A percentile compares a stretch with the other conserved stretches of the same genome.
These are phyloP conservation scores for Caenorhabditis drosophilae DNA, from an alignment of 2,888 invertebrate genomes.

Conservation along the genomic window DNA sequence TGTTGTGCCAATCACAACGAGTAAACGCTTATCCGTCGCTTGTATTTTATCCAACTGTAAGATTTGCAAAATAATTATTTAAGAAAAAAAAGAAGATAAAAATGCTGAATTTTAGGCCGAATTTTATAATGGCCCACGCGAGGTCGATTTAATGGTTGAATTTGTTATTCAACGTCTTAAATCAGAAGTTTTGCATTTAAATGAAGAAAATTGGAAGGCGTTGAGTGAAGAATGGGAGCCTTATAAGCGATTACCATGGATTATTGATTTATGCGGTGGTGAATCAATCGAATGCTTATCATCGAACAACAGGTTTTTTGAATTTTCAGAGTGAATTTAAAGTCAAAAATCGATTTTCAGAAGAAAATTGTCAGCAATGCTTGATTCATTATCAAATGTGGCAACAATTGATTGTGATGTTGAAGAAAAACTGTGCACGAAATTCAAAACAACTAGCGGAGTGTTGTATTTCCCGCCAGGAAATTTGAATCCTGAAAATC, in stretches of 20 bases:
- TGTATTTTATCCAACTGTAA: constrained; percentile 76
- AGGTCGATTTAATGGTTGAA: constrained; percentile 75
- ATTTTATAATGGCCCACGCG: constrained; percentile 76
- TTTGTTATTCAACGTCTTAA: constrained; percentile 76
- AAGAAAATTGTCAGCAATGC: constrained; percentile 77
- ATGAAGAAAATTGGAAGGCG: constrained; percentile 50
- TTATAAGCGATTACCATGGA: constrained; percentile 72
- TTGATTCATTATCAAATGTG: constrained; percentile 74
- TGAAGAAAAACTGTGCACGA: constrained; percentile 72
- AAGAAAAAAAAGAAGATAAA: not conserved
- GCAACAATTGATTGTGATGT: constrained; percentile 73
- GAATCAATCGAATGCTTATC: constrained; percentile 47
- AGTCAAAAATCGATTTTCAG: constrained; percentile 15
- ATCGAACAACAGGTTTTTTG: constrained; percentile 27
- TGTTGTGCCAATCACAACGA: constrained; percentile 79
- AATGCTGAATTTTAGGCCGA: constrained; percentile 72
- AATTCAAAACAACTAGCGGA: constrained; percentile 68
- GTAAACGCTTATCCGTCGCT: constrained; percentile 81
- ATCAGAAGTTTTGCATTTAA: constrained; percentile 62
- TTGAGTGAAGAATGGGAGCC: constrained; percentile 47
- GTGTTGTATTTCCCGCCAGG: constrained; percentile 70
- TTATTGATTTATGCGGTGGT: constrained; percentile 73
- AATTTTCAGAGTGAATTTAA: constrained; percentile 1
- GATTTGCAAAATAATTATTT: constrained; percentile 10
- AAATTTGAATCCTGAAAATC: constrained; percentile 41